Conservation (phyloP, 2,113 vertebrate species). For the Coturnix japonica region DNA sequence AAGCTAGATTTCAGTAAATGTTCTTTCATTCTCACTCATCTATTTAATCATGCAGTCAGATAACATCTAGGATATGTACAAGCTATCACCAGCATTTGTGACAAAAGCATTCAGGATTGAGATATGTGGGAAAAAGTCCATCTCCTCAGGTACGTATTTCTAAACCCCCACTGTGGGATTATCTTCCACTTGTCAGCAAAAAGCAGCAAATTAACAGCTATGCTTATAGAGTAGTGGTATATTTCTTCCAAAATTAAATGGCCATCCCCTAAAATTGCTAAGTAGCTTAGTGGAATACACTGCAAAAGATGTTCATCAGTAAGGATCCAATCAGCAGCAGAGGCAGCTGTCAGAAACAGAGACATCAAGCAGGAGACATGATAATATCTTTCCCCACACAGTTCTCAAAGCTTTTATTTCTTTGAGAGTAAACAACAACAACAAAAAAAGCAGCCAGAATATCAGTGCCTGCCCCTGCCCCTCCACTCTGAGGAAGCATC, state of each 20-base stretch:
- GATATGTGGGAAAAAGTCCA: neutral
- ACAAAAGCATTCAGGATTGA: neutral
- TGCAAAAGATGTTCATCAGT: neutral
- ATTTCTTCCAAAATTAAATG: constrained; percentile 4
- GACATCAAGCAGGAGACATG: neutral
- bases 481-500: too few relatives aligned
- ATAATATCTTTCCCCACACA: neutral
- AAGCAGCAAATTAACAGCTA: neutral
- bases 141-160: neutral
- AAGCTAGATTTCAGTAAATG: neutral
- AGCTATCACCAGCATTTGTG: neutral
- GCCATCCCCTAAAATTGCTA: neutral
- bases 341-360: neutral
- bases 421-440: too few relatives aligned
- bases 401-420: neutral
- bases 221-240: neutral
- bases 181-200: neutral
- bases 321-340: neutral
- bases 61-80: neutral
- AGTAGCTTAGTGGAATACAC: neutral
- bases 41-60: neutral
- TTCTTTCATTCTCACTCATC: neutral
- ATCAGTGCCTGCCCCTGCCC: neutral
- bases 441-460: neutral
- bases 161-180: neutral